Conservation (phyloP, 2,888 invertebrate genomes). For the Mellilla xanthometata region DNA sequence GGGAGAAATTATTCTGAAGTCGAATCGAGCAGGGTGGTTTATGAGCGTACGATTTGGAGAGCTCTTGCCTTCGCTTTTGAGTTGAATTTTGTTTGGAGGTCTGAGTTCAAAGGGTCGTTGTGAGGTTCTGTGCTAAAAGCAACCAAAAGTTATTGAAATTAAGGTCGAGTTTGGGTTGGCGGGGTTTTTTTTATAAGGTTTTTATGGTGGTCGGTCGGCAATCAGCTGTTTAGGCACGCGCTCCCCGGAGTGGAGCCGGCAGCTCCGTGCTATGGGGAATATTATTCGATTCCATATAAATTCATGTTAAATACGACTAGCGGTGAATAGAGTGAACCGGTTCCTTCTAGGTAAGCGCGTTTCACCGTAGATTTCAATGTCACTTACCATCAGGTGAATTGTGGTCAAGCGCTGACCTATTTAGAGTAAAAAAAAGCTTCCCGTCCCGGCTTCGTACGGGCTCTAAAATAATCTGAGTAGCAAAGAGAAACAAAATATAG, state of each 20-base stretch:
- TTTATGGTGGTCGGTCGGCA: constrained; percentile 74
- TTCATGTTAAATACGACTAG: constrained; percentile 24
- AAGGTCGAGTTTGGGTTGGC: constrained; percentile 39
- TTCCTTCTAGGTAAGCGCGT: no score
- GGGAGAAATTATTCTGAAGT: constrained; percentile 50
- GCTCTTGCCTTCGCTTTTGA: constrained; percentile 40
- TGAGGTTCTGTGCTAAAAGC: constrained; percentile 36
- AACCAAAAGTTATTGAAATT: constrained; percentile 24
- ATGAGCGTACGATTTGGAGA: constrained; percentile 49
- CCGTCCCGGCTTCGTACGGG: no score
- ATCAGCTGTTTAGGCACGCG: constrained; percentile 81
- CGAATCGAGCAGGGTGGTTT: constrained; percentile 53
- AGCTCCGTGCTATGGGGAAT: constrained; percentile 54
- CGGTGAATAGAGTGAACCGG: constrained; percentile 10
- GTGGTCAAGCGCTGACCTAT: no score
- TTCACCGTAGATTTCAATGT: no score
- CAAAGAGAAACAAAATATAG: no score
- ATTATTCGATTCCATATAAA: constrained; percentile 23
- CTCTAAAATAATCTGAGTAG: no score
- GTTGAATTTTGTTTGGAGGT: constrained; percentile 51
- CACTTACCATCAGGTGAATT: no score
- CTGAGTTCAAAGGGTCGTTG: constrained; percentile 55
- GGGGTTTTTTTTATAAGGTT: constrained; percentile 48
- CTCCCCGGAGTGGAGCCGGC: constrained; percentile 62
- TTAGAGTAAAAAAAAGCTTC: no score